These are phyloP conservation scores for Amblyopsis rosae DNA, from an alignment of 2,113 vertebrate species.

Conservation along the genomic window DNA sequence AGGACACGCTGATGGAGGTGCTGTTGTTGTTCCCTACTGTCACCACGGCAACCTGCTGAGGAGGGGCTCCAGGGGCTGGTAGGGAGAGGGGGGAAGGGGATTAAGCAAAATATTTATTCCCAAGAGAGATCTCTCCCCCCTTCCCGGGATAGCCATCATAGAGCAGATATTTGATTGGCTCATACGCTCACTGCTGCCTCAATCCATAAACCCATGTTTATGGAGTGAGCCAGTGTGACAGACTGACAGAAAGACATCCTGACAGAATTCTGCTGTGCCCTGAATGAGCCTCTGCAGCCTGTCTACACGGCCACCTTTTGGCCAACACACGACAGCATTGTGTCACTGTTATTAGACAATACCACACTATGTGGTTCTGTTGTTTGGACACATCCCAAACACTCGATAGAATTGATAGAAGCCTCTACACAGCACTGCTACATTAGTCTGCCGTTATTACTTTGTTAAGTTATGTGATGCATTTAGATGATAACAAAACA, in stretches of 20 bases:
- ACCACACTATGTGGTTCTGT: too few species aligned
- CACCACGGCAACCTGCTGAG: not conserved
- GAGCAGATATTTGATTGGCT: constrained; percentile 30
- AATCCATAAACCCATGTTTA: constrained; percentile 40
- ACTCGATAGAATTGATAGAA: too few species aligned
- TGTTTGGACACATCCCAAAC: too few species aligned
- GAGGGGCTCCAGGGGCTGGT: not conserved
- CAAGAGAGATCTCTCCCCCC: not conserved
- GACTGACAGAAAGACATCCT: constrained; percentile 6
- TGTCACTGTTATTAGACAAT: too few species aligned
- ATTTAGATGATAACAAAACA: too few species aligned
- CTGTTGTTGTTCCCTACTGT: not conserved
- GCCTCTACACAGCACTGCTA: too few species aligned
- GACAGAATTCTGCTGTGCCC: constrained; percentile 38
- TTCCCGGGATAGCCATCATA: constrained; percentile 1
- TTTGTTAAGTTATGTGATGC: too few species aligned
- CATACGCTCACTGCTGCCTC: constrained; percentile 17
- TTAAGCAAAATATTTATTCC: constrained; percentile 61
- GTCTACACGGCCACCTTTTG: too few species aligned
- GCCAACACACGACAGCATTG: too few species aligned
- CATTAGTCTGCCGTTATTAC: too few species aligned
- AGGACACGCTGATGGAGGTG: constrained; percentile 1
- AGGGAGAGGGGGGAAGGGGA: constrained; percentile 30
- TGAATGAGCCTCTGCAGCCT: not conserved
- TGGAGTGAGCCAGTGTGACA: constrained; percentile 13